Evolutionary conservation across 2,888 invertebrate genomes (phyloP), one percentile per base, ranked within the genome.

Genomic region (Brenthis ino): DNA sequence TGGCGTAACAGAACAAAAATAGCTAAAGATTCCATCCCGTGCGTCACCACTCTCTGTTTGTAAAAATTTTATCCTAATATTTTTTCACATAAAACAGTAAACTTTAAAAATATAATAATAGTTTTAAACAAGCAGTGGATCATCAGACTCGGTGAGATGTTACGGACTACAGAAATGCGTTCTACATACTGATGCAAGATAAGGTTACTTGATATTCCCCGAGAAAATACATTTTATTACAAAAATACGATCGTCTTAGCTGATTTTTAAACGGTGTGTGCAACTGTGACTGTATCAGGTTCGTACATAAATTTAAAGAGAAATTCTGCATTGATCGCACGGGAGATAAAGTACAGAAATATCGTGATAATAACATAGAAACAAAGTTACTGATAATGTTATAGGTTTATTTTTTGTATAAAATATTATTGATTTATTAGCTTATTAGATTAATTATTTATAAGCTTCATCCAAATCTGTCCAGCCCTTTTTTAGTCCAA

Each of bases 201-300:
- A 60, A 64, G 48, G 37, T 64, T 55, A 72, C 58, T 72, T 68
- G 43, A 60, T 72, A 68, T 70, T 72, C 70, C 57, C 48, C 47
- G 37, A 16, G 66, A 53, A 61, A 63, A 66, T 56, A 47, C 61
- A 24, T 16, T 65, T 70, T 61, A 68, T 61, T 61, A 65, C 68
- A 48, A 61, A 53, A 65, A 58, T 68, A 43, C 65, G 55, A 24
- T 20, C 50, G 57, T 14, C 56, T 11, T 20, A 8, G 55, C 53
- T 58, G 64, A 56, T 67, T 55, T 64, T 58, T 63, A 51, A 63
- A 57, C 57, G 48, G 48, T 48, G 65, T 68, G 61, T 57, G 65
- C 43, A 63, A 51, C 43, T 63, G 63, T 16, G 13, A 16, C 53
- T 53, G 43, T 16, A 43, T 20, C 20, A 33, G 6, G 14, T 63